Evolutionary conservation across 2,888 invertebrate genomes (phyloP).

Genomic region (Athrips mouffetella): DNA sequence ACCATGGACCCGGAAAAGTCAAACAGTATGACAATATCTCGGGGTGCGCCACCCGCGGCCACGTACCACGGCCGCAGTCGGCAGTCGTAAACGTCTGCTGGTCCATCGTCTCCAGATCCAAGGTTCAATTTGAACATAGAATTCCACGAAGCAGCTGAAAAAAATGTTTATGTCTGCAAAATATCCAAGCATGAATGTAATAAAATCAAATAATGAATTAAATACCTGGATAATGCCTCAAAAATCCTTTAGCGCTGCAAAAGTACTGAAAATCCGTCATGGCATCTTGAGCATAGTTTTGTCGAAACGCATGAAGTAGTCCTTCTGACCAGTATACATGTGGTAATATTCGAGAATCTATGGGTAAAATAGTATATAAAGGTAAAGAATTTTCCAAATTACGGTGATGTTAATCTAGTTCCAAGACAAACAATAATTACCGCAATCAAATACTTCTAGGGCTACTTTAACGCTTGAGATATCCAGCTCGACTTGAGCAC

Average conservation of each 20-base stretch:
- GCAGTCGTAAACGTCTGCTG: constrained; percentile 61
- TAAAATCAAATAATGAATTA: not conserved
- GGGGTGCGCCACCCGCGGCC: constrained; percentile 62
- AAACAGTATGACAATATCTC: constrained; percentile 61
- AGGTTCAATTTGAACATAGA: constrained; percentile 51
- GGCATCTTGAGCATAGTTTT: constrained; percentile 64
- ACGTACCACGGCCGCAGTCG: constrained; percentile 70
- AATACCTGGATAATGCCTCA: constrained; percentile 67
- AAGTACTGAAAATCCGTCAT: constrained; percentile 66
- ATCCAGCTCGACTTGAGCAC: constrained; percentile 53
- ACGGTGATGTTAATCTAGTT: too few species aligned
- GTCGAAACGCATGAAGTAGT: constrained; percentile 52
- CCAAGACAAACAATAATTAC: constrained; percentile 35
- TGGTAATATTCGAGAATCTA: constrained; percentile 43
- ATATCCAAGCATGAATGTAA: too few species aligned
- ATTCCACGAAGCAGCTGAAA: constrained; percentile 60
- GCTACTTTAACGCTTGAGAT: constrained; percentile 59
- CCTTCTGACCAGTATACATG: constrained; percentile 63
- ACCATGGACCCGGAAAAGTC: constrained; percentile 69
- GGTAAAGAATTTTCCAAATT: not conserved
- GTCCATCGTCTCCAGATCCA: constrained; percentile 24
- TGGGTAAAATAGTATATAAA: constrained; percentile 12
- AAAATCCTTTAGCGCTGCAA: constrained; percentile 65
- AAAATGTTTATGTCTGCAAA: not conserved
- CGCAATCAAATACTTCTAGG: constrained; percentile 61